Conservation (phyloP, 2,888 invertebrate species). For the Alsophila aescularia region DNA sequence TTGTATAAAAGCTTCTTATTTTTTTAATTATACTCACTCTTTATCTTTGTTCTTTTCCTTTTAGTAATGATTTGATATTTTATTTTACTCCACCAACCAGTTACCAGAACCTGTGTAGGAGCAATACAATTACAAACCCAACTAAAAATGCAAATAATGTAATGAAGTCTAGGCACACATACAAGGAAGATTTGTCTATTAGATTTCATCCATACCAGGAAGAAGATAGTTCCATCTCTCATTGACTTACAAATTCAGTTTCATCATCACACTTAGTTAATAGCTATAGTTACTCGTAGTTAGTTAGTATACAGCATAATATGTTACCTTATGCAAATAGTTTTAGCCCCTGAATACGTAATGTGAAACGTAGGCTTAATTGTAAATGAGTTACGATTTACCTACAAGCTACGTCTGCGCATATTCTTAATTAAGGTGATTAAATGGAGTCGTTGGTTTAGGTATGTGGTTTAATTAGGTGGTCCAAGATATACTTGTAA, state of each 20-base stretch:
- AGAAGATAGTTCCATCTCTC: constrained; percentile 1
- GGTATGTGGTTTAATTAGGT: not conserved
- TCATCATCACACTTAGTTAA: constrained; percentile 11
- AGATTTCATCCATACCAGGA: too few relatives aligned
- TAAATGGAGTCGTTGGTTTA: not conserved
- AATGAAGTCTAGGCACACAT: too few relatives aligned
- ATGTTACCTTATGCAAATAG: constrained; percentile 35
- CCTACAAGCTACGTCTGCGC: constrained; percentile 22
- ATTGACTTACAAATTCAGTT: constrained; percentile 24
- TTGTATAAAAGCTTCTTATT: too few relatives aligned
- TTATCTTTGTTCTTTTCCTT: too few relatives aligned
- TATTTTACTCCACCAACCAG: too few relatives aligned
- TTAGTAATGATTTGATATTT: too few relatives aligned
- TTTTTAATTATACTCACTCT: too few relatives aligned
- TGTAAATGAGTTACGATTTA: constrained; percentile 28
- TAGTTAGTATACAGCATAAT: constrained; percentile 25
- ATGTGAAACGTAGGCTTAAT: constrained; percentile 25
- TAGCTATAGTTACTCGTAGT: constrained; percentile 6
- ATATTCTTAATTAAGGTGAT: constrained; percentile 21
- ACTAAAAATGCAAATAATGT: too few relatives aligned
- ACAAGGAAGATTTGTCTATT: not conserved
- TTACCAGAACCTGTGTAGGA: too few relatives aligned
- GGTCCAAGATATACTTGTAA: not conserved
- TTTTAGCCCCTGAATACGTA: constrained; percentile 33
- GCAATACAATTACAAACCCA: too few relatives aligned